Conservation (phyloP, 2,888 invertebrate genomes). For the Plutella xylostella region DNA sequence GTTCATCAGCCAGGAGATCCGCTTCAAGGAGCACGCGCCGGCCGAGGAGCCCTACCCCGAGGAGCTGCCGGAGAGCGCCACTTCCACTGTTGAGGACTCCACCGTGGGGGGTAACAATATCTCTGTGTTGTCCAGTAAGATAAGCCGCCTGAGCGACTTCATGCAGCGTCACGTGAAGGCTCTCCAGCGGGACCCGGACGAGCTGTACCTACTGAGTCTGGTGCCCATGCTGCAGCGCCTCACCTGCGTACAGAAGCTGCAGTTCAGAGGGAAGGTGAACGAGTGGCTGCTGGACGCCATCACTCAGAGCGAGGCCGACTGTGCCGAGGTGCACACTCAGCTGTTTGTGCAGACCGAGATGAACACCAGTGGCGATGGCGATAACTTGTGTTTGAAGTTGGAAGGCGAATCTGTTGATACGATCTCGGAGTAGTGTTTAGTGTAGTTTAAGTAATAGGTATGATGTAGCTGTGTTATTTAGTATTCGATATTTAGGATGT, state of each 20-base stretch:
- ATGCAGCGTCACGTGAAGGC: constrained; percentile 9
- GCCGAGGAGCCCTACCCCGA: constrained; percentile 13
- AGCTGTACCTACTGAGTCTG: constrained; percentile 25
- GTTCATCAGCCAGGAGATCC: constrained; percentile 19
- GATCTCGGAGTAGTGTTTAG: no score
- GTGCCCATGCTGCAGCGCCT: constrained; percentile 24
- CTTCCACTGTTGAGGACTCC: not conserved
- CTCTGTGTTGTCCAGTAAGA: not conserved
- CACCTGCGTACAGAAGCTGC: constrained; percentile 25
- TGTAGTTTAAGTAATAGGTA: no score
- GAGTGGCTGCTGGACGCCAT: constrained; percentile 24
- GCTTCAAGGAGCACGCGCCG: constrained; percentile 5
- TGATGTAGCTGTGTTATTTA: no score
- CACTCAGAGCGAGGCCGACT: constrained; percentile 16
- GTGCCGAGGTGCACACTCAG: not conserved
- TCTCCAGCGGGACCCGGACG: constrained; percentile 23
- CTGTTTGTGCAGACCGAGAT: not conserved
- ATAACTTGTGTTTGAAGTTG: no score
- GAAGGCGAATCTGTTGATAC: no score
- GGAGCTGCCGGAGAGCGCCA: not conserved
- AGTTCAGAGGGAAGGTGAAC: constrained; percentile 25
- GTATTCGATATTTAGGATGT: no score
- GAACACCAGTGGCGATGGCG: not conserved
- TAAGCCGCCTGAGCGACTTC: not conserved
- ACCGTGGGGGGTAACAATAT: not conserved